Base-by-base conservation (phyloP, 2,113 vertebrate species). In the Salvator merianae region DNA sequence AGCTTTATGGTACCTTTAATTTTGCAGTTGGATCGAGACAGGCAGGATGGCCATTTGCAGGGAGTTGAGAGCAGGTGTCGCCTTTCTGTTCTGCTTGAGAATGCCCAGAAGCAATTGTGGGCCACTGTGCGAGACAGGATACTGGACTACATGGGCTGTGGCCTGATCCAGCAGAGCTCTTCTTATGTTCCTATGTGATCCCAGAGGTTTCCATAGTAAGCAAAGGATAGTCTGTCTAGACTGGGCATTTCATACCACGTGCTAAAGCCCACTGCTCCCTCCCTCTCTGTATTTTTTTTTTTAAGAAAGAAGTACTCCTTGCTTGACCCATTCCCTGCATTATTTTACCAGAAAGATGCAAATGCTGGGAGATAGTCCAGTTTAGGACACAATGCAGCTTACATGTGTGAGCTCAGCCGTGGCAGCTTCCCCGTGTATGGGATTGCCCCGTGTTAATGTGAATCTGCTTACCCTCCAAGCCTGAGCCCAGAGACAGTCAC, bases 321-420 rank as follows among this genome's bases (percentile, higher is more conserved):
- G 14, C 59, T 24, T 55, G 32, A 32, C 34, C 76, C 59, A 40
- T 50, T 7, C 74, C 40, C 5, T 30, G 53, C 70, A 70, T 70
- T 82, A 53, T 77, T 71, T 63, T 55, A 71, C 22, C n/a, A 34
- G 55, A 24, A 63, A 68, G 43, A 79, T 72, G 40, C 68, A 87
- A 86, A 78, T 79, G 16, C 30, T 36, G 69, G 55, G 65, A 40
- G 68, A 78, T 55, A 83, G 73, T 79, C 76, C 32, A 24, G 55
- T 66, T 65, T 79, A 69, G 20, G 74, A 69, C 75, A 68, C 75
- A 68, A 66, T 77, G 75, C 69, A 59, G 76, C 59, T 83, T 73
- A 72, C 70, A 74, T 32, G n/a, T 63, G 43, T 32, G 59, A 71
- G 55, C 65, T 72, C 50, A 38, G 26, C 72, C 40, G 66, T 36